Base-by-base conservation (phyloP, 2,113 vertebrate genomes). In the Dromas ardeola region DNA sequence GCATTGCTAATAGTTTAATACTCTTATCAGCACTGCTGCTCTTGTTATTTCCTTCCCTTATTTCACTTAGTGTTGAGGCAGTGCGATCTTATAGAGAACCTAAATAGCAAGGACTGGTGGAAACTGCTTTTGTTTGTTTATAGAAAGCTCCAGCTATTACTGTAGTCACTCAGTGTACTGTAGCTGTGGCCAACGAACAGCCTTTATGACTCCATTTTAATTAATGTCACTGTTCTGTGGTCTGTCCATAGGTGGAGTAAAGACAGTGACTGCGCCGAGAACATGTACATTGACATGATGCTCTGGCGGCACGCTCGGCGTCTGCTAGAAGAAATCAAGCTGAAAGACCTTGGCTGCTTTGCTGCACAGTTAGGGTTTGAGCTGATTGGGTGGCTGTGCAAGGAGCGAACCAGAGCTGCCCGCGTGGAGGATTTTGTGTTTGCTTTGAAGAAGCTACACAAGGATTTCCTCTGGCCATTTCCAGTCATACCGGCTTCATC, bases 201-300 rank as follows among this genome's bases (percentile, higher is more conserved):
- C 38, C 30, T 47, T 61, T 61, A 9, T 0, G 0, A 14, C 11
- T 59, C 22, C 0, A 2, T 77, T 76, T 36, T 29, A 12, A 42
- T 63, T 83, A 9, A 21, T 2, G 4, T 29, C 4, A 4, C 22
- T 59, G 62, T 61, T 82, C 17, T 56, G 38, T 95, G 94, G 18
- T 79, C 20, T 69, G 27, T 79, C 58, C 47, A 6, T 6, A 98
- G 98, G 71, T 98, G 98, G 98, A 98, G 98, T 92, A 99, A 97
- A 79, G 99, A 99, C 63, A 98, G 98, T 6, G 99, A 99, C 81
- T 99, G 99, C 88, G 98, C 99, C 0, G 99, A 99, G 98, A 99
- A 99, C 96, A 99, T 99, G 99, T 99, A 99, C 83, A 99, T 99
- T 34, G 99, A 99, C 74, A 98, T 99, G 99, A 99, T 99, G 99